Evolutionary conservation across 23 tunicate genomes (phyloP).

Genomic region (Clavelina lepadiformis): DNA sequence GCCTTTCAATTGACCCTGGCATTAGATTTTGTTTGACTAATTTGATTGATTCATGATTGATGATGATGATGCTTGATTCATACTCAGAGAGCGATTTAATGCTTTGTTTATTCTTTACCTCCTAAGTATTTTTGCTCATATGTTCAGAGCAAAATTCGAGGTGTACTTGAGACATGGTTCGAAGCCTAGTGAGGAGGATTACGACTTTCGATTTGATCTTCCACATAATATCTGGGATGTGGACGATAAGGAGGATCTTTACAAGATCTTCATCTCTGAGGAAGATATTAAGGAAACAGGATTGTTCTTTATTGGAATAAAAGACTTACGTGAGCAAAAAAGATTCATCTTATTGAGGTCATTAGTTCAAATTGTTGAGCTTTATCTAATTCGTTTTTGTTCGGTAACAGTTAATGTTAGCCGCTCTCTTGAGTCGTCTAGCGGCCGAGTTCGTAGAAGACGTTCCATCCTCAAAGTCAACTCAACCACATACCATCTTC

Average conservation of each 20-base stretch:
- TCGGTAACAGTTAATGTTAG: conserved; percentile 22
- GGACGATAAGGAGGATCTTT: conserved; percentile 54
- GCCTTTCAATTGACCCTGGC: no score
- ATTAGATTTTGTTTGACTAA: no score
- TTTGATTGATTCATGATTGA: no score
- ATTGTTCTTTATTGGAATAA: conserved; percentile 72
- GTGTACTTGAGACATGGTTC: conserved; percentile 47
- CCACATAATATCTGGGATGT: conserved; percentile 90
- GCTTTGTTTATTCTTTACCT: not conserved
- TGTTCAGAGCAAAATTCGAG: conserved; percentile 69
- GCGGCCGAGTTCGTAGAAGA: conserved; percentile 70
- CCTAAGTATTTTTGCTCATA: not conserved
- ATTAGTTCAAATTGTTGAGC: no score
- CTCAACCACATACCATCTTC: conserved; percentile 81
- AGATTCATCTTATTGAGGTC: no score
- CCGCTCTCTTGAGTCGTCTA: conserved; percentile 10
- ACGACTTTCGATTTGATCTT: conserved; percentile 69
- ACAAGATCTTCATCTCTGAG: conserved; percentile 88
- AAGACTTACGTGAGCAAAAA: conserved; percentile 75
- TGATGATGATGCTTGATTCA: no score
- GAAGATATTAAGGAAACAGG: conserved; percentile 42
- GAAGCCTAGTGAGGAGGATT: conserved; percentile 68
- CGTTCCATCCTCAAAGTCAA: conserved; percentile 42
- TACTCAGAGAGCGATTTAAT: not conserved
- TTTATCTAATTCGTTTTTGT: no score